Evolutionary conservation across 2,797 vertebrate genomes (phyloP), one percentile per base, ranked within the genome.

Genomic region (Ctenosaura bakeri): DNA sequence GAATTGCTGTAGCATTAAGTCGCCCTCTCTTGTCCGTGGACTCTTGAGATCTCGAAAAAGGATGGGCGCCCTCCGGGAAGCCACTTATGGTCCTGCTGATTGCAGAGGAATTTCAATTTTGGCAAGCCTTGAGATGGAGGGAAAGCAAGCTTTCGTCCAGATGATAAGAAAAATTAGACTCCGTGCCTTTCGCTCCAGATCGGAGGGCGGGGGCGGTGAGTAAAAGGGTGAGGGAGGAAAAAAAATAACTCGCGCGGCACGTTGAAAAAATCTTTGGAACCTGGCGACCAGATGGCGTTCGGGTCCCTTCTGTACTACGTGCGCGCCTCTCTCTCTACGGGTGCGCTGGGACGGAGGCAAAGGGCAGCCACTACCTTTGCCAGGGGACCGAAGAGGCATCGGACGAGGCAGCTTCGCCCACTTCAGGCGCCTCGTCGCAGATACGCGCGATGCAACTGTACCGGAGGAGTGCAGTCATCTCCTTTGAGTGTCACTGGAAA

Each of bases 81-180:
- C 38, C 29, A 42, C 42, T 90, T 93, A 90, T 2, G 79, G 77
- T 91, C 90, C 62, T 83, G 42, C 73, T 90, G 92, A 88, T 84
- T 85, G 88, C 4, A 2, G 42, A 81, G 59, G 78, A 94, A 94
- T 93, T 92, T 90, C 20, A 83, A 89, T 94, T 93, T 94, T 35
- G 74, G 89, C 0, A 0, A 90, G 73, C 74, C 46, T 77, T 62
- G n/a, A 71, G 2, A 16, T 26, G 16, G n/a, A 1, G 0, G 18
- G 26, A 29, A 66, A 20, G 74, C 66, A 88, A n/a, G 85, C 69
- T 35, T 92, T 66, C 86, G 54, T 91, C 93, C 89, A 83, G 85
- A 92, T 86, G 90, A 52, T 42, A 13, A 46, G 3, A 62, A 38
- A 85, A 76, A 26, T 32, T 1, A 20, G 46, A 0, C 54, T 2